Percentiles rank a stretch among this genome's conserved stretches.
Evolutionary conservation across 2,888 invertebrate genomes (phyloP).

Genomic region (Melanargia galathea): DNA sequence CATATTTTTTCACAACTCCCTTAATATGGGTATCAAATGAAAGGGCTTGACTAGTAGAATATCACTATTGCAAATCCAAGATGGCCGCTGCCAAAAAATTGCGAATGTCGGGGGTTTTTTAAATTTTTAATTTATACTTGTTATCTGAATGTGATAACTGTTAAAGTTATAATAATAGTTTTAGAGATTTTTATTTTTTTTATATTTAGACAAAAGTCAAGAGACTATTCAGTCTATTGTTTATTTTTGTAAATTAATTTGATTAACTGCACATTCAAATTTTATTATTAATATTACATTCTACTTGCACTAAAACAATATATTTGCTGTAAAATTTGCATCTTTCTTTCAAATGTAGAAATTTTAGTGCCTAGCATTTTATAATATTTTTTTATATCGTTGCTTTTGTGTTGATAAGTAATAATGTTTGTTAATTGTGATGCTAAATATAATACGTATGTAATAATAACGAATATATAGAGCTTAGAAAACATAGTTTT

Average conservation of each 20-base stretch:
- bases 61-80: too few species aligned
- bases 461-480: slow-evolving; percentile 42
- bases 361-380: not conserved
- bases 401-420: not conserved
- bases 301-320: not conserved
- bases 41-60: too few species aligned
- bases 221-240: not conserved
- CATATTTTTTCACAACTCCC: too few species aligned
- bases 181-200: too few species aligned
- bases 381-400: not conserved
- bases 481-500: slow-evolving; percentile 44
- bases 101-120: too few species aligned
- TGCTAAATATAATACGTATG: slow-evolving; percentile 27
- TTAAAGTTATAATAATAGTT: not conserved
- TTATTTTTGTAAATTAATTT: not conserved
- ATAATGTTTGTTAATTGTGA: slow-evolving; percentile 29
- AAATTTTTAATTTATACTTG: too few species aligned
- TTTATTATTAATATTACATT: too few species aligned
- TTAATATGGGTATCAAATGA: too few species aligned
- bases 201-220: not conserved
- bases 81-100: too few species aligned
- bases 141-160: too few species aligned
- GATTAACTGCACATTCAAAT: not conserved
- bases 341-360: not conserved
- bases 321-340: not conserved